Evolutionary conservation across 2,113 vertebrate genomes (phyloP), one percentile per base, ranked within the genome.

Genomic region (Myodes glareolus): DNA sequence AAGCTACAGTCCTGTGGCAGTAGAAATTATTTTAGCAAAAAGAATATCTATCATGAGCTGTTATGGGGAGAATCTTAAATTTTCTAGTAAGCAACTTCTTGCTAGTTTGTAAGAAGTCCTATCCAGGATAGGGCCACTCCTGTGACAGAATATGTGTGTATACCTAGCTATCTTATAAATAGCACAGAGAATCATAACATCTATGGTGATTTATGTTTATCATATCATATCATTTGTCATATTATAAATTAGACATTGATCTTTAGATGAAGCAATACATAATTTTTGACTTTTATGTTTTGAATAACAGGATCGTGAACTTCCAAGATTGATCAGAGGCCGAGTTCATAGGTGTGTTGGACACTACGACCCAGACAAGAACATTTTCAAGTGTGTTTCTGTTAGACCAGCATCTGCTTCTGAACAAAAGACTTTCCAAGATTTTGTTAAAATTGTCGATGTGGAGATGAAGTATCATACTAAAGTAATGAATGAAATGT

Each of bases 271-370:
- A 78, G 16, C 80, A 88, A 77, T 90, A 87, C 88, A 84, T 93
- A 65, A 61, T 65, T 86, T 93, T 97, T 76, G 33, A 88, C 94
- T 55, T 82, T 90, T 94, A 25, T 96, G 50, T 97, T 96, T 98
- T 97, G 58, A 58, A 95, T 88, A 97, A 98, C 98, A 99, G 99
- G 99, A 99, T 95, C 98, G 99, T 58, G 98, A 98, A 52, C 99
- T 99, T 89, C 99, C 99, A 91, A 99, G 99, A 96, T 98, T 99
- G 94, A 99, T 99, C 97, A 99, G 99, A 97, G 99, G 99, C 76
- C 99, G 98, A 97, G 98, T 99, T 94, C 99, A 99, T 96, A 99
- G 99, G 67, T 99, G 99, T 96, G 98, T 99, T 97, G 99, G 99
- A 50, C 99, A 98, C 98, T 99, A 99, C 72, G 99, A 99, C 72